These are phyloP conservation scores for Apamea monoglypha DNA, from an alignment of 2,888 invertebrate species.

Conservation along the genomic window DNA sequence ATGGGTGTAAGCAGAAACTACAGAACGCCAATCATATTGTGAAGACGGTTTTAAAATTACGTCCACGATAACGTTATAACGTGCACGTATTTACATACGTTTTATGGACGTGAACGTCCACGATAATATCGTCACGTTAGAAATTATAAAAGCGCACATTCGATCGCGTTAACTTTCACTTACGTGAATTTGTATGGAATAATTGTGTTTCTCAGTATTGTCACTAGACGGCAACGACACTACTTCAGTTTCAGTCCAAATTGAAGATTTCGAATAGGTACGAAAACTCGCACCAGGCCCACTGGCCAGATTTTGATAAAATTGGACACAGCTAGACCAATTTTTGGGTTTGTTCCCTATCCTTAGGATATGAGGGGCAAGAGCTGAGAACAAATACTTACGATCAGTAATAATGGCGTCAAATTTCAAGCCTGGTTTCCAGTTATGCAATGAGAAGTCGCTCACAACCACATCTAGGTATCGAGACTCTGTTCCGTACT, in stretches of 20 bases:
- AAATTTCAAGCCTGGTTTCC: constrained; percentile 93
- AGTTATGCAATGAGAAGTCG: constrained; percentile 96
- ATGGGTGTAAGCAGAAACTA: too few relatives aligned
- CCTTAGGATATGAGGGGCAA: background rate
- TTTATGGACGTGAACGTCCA: too few relatives aligned
- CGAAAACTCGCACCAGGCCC: background rate
- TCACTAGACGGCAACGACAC: background rate
- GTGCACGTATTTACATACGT: too few relatives aligned
- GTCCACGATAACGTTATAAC: too few relatives aligned
- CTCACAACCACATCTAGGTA: constrained; percentile 97
- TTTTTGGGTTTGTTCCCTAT: background rate
- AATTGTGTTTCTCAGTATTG: background rate
- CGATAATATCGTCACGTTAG: background rate
- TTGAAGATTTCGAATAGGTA: background rate
- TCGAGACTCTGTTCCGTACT: constrained; percentile 94
- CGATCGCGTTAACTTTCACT: background rate
- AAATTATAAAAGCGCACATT: background rate
- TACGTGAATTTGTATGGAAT: background rate
- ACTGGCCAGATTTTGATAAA: background rate
- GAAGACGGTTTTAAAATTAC: too few relatives aligned
- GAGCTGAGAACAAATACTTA: constrained; percentile 87
- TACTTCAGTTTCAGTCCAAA: background rate
- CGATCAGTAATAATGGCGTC: constrained; percentile 99
- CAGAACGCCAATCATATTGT: too few relatives aligned
- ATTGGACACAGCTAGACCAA: background rate